These are phyloP conservation scores for Sycophila texana DNA, from an alignment of 2,888 invertebrate genomes.

Conservation along the genomic window DNA sequence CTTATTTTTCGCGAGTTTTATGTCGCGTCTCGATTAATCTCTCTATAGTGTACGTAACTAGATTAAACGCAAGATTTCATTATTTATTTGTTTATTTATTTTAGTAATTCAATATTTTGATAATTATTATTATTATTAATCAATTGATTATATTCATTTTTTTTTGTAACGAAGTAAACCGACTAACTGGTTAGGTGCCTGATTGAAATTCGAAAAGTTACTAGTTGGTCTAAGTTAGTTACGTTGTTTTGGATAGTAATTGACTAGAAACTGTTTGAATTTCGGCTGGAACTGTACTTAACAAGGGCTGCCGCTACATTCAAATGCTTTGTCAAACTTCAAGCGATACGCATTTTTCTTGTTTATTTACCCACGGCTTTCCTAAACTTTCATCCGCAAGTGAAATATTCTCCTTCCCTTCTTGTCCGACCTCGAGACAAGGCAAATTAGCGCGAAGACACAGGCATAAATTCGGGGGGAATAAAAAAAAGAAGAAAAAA, in stretches of 20 bases:
- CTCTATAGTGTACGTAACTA: too few relatives aligned
- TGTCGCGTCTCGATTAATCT: too few relatives aligned
- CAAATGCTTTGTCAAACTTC: not conserved
- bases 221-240: constrained; percentile 22
- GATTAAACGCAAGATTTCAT: too few relatives aligned
- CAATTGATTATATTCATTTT: not conserved
- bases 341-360: constrained; percentile 8
- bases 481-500: too few relatives aligned
- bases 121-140: not conserved
- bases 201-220: constrained; percentile 26
- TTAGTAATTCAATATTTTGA: too few relatives aligned
- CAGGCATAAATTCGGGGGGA: too few relatives aligned
- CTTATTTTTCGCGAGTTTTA: too few relatives aligned
- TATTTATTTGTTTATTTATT: too few relatives aligned
- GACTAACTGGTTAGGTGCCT: not conserved
- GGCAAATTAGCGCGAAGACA: too few relatives aligned
- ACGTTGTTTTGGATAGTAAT: constrained; percentile 19
- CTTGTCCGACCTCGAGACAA: too few relatives aligned
- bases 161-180: constrained; percentile 4
- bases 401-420: not conserved
- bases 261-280: constrained; percentile 15
- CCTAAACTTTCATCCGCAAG: not conserved
- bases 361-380: not conserved
- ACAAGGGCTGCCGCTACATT: not conserved
- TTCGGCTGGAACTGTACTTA: not conserved